Base-by-base conservation (phyloP, 2,888 invertebrate genomes). In the Prenolepis imparis region DNA sequence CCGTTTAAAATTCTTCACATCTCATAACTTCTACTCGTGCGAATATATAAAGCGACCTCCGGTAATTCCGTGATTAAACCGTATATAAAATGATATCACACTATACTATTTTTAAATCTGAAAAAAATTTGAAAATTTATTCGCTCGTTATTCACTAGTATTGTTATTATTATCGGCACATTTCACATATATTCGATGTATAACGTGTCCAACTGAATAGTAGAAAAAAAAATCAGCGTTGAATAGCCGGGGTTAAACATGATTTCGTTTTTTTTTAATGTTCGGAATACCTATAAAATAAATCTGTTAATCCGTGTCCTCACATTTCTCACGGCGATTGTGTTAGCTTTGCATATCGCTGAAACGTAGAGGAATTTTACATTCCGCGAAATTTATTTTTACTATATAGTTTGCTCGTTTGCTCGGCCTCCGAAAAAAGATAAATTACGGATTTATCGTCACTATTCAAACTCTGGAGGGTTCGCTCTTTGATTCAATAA, bases 371-470 rank as follows among this genome's bases (percentile, higher is more conserved):
- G 9, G 44, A 68, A 68, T 67, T 32, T 59, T 44, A 39, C 8
- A 59, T 59, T 68, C 36, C n/a, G n/a, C 8, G 18, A 4, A 44
- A 68, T 68, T 68, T 78, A 68, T 68, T 24, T 44, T 8, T 8
- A 3, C 28, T n/a, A 32, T 44, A 41, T 48, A 21, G 32, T 67
- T 67, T 41, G 41, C 41, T 59, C 68, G 41, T 44, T 67, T 41
- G 32, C 36, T 77, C 21, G 24, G 32, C 44, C 59, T 24, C 24
- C 59, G 36, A 44, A 68, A 57, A 44, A 32, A 78, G 68, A 78
- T 78, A 36, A 78, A 78, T 59, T 68, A 44, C 12, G n/a, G 41
- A 78, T 59, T 78, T 68, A 68, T 41, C 68, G 41, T 11, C 57
- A 32, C 44, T 78, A 18, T 78, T 68, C 59, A 68, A 77, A 15